Conservation (phyloP, 2,113 vertebrate genomes). For the Micromys minutus region DNA sequence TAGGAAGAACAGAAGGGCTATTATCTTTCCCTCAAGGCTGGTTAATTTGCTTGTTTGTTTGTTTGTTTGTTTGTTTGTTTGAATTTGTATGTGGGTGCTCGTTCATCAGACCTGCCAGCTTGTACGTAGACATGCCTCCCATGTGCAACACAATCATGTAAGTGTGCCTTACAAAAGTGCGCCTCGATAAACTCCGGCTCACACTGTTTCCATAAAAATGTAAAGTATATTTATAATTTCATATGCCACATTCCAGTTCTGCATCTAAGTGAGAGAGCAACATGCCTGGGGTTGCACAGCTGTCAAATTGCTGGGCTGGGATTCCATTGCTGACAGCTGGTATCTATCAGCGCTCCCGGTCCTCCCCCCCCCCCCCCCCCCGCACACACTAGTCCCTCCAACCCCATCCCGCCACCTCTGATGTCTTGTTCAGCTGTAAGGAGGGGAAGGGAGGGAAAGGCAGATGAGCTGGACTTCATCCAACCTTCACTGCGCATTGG, state of each 20-base stretch:
- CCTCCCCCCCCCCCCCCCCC: not conserved
- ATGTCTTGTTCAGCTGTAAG: not conserved
- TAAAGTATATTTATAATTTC: slow-evolving; percentile 61
- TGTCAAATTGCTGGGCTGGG: slow-evolving; percentile 52
- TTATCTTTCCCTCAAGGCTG: not conserved
- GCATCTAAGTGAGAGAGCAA: slow-evolving; percentile 38
- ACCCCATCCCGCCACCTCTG: not conserved
- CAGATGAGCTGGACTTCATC: not conserved
- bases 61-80: not conserved
- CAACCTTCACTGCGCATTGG: not conserved
- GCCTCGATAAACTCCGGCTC: not conserved
- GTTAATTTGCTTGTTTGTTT: not conserved
- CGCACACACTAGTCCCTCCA: not conserved
- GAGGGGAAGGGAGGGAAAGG: not conserved
- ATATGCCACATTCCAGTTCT: slow-evolving; percentile 13
- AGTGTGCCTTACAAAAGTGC: not conserved
- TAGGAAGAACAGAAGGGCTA: not conserved
- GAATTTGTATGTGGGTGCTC: not conserved
- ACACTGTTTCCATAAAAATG: slow-evolving; percentile 49
- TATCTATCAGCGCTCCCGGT: not conserved
- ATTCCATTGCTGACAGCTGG: slow-evolving; percentile 20
- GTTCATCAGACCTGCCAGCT: not conserved
- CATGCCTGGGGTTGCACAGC: slow-evolving; percentile 59
- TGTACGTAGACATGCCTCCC: not conserved
- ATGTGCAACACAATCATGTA: not conserved